Evolutionary conservation across 1,140 invertebrate species (phyloP).

Genomic region (Aphelenchoides besseyi): DNA sequence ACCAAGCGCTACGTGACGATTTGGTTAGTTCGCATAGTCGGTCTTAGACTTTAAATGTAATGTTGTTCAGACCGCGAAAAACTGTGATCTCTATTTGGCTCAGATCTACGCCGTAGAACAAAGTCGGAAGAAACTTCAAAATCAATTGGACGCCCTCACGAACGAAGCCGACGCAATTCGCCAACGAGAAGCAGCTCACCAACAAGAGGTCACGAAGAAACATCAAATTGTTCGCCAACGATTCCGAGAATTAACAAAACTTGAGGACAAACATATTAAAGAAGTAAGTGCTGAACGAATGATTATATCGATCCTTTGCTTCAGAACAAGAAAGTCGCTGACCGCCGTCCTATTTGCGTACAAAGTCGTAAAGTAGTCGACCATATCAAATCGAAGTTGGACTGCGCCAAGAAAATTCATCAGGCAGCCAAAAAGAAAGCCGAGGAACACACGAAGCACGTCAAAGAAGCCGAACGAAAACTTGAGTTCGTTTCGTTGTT

Average conservation of each 20-base stretch:
- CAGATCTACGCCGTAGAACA: slow-evolving; percentile 90
- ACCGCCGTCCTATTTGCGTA: background rate
- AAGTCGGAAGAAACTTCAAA: slow-evolving; percentile 78
- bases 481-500: slow-evolving; percentile 25
- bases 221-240: slow-evolving; percentile 84
- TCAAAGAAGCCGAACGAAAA: slow-evolving; percentile 33
- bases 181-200: slow-evolving; percentile 79
- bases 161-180: slow-evolving; percentile 78
- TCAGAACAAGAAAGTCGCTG: slow-evolving; percentile 72
- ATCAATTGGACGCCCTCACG: slow-evolving; percentile 79
- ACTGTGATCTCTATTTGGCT: slow-evolving; percentile 86
- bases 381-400: slow-evolving; percentile 91
- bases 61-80: slow-evolving; percentile 69
- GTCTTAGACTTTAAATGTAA: slow-evolving; percentile 2
- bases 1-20: slow-evolving; percentile 87
- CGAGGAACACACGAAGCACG: slow-evolving; percentile 29
- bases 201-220: slow-evolving; percentile 85
- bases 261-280: slow-evolving; percentile 88
- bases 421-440: slow-evolving; percentile 42
- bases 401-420: slow-evolving; percentile 71
- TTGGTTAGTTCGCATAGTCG: slow-evolving; percentile 69
- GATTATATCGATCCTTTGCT: background rate
- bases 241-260: slow-evolving; percentile 81
- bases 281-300: slow-evolving; percentile 65
- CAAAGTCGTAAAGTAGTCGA: slow-evolving; percentile 62